A percentile compares a stretch with the other conserved stretches of the same genome.
phyloP scores from a whole-genome alignment of 2,797 vertebrate genomes.

The Taenioides sp. region DNA sequence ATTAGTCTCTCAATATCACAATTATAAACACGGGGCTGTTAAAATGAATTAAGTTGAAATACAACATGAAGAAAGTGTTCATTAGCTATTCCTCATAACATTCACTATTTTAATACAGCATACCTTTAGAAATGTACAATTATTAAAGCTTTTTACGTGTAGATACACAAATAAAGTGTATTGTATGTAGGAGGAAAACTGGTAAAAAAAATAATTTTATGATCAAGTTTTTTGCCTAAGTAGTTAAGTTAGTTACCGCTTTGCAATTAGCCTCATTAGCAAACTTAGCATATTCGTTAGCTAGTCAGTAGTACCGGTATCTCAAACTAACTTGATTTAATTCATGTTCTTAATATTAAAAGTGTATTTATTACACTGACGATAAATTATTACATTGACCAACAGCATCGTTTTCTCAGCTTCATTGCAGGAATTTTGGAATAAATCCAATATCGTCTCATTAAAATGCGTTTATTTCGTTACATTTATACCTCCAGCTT shows the following conservation, averaged over 20 bases:
- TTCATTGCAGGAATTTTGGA: not conserved
- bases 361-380: not conserved
- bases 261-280: not conserved
- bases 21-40: no score
- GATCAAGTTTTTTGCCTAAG: no score
- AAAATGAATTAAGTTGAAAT: no score
- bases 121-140: no score
- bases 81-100: no score
- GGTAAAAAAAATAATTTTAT: no score
- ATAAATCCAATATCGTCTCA: not conserved
- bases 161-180: no score
- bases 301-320: slow-evolving; percentile 4
- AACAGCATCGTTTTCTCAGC: not conserved
- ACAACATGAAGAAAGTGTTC: no score
- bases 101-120: no score
- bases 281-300: not conserved
- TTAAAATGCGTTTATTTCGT: not conserved
- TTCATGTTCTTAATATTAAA: not conserved
- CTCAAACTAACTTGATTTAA: not conserved
- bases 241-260: not conserved
- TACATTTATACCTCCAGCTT: not conserved
- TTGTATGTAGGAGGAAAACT: no score
- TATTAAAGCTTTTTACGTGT: no score
- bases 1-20: no score
- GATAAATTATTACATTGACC: not conserved